A percentile compares a stretch with the other conserved stretches of the same genome.
Evolutionary conservation across 1,140 invertebrate species (phyloP).

Genomic region (Linepithema humile): DNA sequence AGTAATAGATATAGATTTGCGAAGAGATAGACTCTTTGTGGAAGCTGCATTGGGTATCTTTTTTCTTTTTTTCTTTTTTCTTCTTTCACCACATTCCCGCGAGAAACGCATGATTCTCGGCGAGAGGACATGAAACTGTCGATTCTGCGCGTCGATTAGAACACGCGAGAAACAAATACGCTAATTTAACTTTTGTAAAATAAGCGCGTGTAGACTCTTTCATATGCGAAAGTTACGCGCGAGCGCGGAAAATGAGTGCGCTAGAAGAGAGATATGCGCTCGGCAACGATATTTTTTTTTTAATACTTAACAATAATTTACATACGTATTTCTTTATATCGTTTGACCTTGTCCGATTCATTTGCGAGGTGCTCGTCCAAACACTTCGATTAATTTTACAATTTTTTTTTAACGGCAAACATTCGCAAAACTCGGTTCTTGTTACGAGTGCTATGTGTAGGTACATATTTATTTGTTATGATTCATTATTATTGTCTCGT

Average conservation of each 20-base stretch:
- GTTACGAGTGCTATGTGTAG: background rate
- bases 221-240: background rate
- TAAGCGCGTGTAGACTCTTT: background rate
- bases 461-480: constrained; percentile 13
- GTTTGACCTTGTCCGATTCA: constrained; percentile 2
- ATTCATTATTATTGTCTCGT: background rate
- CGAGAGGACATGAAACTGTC: too few relatives aligned
- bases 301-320: constrained; percentile 18
- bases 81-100: background rate
- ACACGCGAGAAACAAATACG: background rate
- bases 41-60: constrained; percentile 40
- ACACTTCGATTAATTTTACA: constrained; percentile 12
- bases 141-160: background rate
- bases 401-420: background rate
- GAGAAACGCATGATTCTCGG: background rate
- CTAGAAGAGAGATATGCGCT: background rate
- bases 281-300: background rate
- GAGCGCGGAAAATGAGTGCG: background rate
- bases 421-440: background rate
- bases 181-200: background rate
- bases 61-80: background rate
- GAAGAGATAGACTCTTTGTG: constrained; percentile 43
- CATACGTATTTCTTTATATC: background rate
- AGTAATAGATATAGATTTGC: constrained; percentile 58
- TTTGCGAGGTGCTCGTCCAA: constrained; percentile 31